A percentile compares a stretch with the other conserved stretches of the same genome.
phyloP scores from a whole-genome alignment of 1,140 invertebrate species.

The Nebria ingens region DNA sequence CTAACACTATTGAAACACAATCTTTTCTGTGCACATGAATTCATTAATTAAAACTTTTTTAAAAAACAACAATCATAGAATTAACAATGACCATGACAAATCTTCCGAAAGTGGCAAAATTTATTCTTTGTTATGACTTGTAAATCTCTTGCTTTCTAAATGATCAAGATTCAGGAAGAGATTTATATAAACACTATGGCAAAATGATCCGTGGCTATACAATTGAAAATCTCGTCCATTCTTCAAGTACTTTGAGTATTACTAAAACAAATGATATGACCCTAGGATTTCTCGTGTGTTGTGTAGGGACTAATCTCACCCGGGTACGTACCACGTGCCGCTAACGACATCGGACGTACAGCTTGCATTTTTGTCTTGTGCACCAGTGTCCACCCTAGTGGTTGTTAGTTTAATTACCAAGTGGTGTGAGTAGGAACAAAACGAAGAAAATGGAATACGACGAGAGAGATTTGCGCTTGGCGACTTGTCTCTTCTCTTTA shows the following conservation, averaged over 20 bases:
- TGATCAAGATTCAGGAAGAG: too few relatives aligned
- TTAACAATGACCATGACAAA: too few relatives aligned
- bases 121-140: too few relatives aligned
- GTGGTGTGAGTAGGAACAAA: conserved; percentile 19
- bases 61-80: too few relatives aligned
- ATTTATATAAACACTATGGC: too few relatives aligned
- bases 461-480: neutral
- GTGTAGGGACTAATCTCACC: conserved; percentile 16
- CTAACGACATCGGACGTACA: conserved; percentile 16
- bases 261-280: conserved; percentile 15
- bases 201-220: too few relatives aligned
- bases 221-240: neutral
- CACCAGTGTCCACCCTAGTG: conserved; percentile 21
- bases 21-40: too few relatives aligned
- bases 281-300: conserved; percentile 15
- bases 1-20: too few relatives aligned
- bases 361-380: conserved; percentile 25
- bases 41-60: too few relatives aligned
- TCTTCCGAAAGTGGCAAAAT: too few relatives aligned
- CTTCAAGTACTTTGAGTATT: too few relatives aligned
- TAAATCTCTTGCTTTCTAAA: too few relatives aligned
- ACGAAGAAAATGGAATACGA: conserved; percentile 8
- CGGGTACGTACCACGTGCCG: conserved; percentile 17
- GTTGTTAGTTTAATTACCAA: conserved; percentile 31
- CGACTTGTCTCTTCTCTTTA: neutral